Conservation (phyloP, 1,140 invertebrate species). For the Drosophila azteca region DNA sequence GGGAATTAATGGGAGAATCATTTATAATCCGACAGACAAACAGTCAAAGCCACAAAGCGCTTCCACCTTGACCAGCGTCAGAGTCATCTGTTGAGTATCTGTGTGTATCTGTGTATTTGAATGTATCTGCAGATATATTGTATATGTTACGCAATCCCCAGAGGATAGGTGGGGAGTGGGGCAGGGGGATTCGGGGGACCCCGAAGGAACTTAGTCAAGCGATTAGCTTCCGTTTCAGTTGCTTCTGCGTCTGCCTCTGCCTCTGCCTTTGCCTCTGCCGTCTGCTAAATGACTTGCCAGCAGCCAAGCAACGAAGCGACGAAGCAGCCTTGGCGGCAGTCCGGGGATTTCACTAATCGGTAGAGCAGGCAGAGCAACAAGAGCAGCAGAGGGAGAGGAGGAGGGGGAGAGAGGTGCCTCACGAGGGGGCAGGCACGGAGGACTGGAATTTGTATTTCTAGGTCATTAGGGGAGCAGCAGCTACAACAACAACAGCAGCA, state of each 20-base stretch:
- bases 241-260: constrained; percentile 13
- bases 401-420: neutral
- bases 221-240: constrained; percentile 72
- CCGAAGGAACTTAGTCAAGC: constrained; percentile 67
- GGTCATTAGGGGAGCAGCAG: constrained; percentile 65
- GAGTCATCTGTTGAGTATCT: neutral
- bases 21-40: constrained; percentile 74
- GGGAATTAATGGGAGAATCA: constrained; percentile 66
- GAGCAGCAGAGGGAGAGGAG: neutral
- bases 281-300: constrained; percentile 49
- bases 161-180: too few relatives aligned
- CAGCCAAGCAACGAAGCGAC: constrained; percentile 19
- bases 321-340: constrained; percentile 45
- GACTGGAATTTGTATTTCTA: constrained; percentile 39
- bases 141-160: constrained; percentile 52
- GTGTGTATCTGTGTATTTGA: neutral
- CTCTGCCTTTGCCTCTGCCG: neutral
- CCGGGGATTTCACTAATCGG: constrained; percentile 54
- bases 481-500: constrained; percentile 8
- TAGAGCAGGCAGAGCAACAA: too few relatives aligned
- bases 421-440: constrained; percentile 4
- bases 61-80: constrained; percentile 41
- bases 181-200: constrained; percentile 13
- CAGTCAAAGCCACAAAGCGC: constrained; percentile 66
- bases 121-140: neutral